Evolutionary conservation across 2,113 vertebrate species (phyloP).

Genomic region (Thymallus thymallus): DNA sequence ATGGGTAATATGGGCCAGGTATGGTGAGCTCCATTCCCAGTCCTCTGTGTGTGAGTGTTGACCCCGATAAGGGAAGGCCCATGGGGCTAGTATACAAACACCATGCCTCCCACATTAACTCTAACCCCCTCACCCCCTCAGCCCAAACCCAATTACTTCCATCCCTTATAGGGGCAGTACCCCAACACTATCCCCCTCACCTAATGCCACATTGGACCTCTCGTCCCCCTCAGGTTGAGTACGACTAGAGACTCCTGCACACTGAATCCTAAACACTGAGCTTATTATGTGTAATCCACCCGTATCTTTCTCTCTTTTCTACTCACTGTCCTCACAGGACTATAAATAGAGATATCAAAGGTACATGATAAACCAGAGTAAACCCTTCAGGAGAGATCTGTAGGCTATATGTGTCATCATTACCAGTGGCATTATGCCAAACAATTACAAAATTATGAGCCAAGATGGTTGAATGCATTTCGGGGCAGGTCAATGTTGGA

Average conservation of each 20-base stretch:
- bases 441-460: too few relatives aligned
- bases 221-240: background rate
- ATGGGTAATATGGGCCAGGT: slow-evolving; percentile 13
- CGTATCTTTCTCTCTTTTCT: too few relatives aligned
- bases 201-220: background rate
- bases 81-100: slow-evolving; percentile 42
- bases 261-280: background rate
- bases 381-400: too few relatives aligned
- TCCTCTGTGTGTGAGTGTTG: slow-evolving; percentile 17
- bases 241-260: background rate
- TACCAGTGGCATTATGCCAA: too few relatives aligned
- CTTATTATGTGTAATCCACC: too few relatives aligned
- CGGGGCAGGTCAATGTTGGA: too few relatives aligned
- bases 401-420: too few relatives aligned
- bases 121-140: slow-evolving; percentile 23
- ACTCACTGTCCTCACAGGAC: too few relatives aligned
- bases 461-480: too few relatives aligned
- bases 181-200: slow-evolving; percentile 11
- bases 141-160: slow-evolving; percentile 50
- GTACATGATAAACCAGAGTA: too few relatives aligned
- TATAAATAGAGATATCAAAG: too few relatives aligned
- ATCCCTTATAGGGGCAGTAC: slow-evolving; percentile 39
- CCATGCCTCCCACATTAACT: slow-evolving; percentile 36
- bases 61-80: slow-evolving; percentile 48
- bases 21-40: slow-evolving; percentile 19